Percentiles rank a stretch among this genome's conserved stretches.
Conservation (phyloP, 2,113 vertebrate species). For the Prunella fulvescens region DNA sequence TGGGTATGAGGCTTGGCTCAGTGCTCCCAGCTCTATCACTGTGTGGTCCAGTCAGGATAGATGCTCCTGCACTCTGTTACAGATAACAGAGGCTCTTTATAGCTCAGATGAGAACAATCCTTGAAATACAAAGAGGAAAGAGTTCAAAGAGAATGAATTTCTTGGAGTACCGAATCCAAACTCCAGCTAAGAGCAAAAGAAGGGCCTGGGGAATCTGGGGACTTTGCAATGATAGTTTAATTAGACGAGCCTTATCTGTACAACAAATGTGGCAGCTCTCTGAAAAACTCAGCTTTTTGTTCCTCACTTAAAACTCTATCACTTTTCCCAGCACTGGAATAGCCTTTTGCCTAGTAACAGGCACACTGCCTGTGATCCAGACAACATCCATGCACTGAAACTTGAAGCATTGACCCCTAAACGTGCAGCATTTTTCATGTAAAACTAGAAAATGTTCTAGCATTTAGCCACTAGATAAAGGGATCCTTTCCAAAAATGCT, state of each 20-base stretch:
- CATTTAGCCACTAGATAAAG: not conserved
- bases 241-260: constrained; percentile 50
- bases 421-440: not conserved
- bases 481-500: not conserved
- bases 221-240: constrained; percentile 48
- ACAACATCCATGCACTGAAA: not conserved
- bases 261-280: constrained; percentile 22
- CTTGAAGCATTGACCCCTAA: not conserved
- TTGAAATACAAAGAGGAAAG: constrained; percentile 37
- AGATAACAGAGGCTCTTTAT: constrained; percentile 37
- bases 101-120: constrained; percentile 37
- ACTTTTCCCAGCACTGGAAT: not conserved
- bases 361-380: not conserved
- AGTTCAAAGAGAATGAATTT: constrained; percentile 33
- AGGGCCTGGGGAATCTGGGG: constrained; percentile 20
- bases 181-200: constrained; percentile 60
- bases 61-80: not conserved
- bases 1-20: not conserved
- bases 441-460: not conserved
- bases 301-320: not conserved
- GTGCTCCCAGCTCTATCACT: not conserved
- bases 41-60: constrained; percentile 26
- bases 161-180: constrained; percentile 17
- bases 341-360: not conserved
- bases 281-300: constrained; percentile 17